These are phyloP conservation scores for Coptodon bakossiorum DNA, from an alignment of 2,113 vertebrate species.

Conservation along the genomic window DNA sequence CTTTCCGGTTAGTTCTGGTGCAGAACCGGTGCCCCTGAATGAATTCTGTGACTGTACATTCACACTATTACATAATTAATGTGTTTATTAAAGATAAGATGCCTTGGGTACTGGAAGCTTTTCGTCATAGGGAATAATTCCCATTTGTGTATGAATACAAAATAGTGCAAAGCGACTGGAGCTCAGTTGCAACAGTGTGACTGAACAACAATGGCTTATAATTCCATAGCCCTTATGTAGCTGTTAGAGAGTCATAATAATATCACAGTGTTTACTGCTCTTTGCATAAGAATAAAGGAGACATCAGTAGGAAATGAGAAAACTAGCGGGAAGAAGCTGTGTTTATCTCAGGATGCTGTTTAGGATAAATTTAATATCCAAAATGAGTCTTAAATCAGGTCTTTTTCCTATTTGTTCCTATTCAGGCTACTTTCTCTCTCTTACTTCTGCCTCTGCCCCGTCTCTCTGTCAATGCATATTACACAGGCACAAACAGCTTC, in stretches of 20 bases:
- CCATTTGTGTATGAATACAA: slow-evolving; percentile 50
- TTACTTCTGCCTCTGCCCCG: neutral
- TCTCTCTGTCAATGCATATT: slow-evolving; percentile 31
- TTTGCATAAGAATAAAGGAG: slow-evolving; percentile 5
- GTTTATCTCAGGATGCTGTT: slow-evolving; percentile 8
- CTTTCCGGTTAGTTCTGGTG: neutral
- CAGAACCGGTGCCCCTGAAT: slow-evolving; percentile 7
- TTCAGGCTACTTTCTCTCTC: neutral
- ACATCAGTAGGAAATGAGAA: slow-evolving; percentile 7
- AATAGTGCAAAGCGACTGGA: slow-evolving; percentile 31
- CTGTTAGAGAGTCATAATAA: slow-evolving; percentile 24
- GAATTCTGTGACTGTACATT: slow-evolving; percentile 26
- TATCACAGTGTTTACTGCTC: slow-evolving; percentile 20
- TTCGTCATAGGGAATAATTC: slow-evolving; percentile 43
- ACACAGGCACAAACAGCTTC: slow-evolving; percentile 52
- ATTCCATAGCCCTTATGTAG: slow-evolving; percentile 27
- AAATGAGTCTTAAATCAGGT: slow-evolving; percentile 27
- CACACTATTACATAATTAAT: slow-evolving; percentile 54
- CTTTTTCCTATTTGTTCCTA: neutral
- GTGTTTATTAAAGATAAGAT: slow-evolving; percentile 59
- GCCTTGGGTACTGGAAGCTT: slow-evolving; percentile 22
- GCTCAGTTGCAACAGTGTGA: slow-evolving; percentile 39
- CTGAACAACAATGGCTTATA: slow-evolving; percentile 35
- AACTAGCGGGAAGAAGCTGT: neutral
- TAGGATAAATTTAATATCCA: slow-evolving; percentile 10